Evolutionary conservation across 2,113 vertebrate genomes (phyloP).

Genomic region (Charadrius vociferus): DNA sequence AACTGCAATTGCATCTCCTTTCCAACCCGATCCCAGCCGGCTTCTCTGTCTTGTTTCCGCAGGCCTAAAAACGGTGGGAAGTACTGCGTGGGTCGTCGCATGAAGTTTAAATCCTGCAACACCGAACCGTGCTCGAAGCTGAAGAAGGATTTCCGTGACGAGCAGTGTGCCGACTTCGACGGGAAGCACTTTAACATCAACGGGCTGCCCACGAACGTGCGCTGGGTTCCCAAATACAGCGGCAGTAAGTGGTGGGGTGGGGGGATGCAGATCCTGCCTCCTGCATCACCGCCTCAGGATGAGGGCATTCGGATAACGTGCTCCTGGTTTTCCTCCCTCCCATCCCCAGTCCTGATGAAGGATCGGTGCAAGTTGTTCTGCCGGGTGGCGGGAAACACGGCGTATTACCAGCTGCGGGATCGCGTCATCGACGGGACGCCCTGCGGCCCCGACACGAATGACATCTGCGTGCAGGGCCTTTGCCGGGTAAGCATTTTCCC

Average conservation of each 20-base stretch:
- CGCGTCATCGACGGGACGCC: conserved; percentile 94
- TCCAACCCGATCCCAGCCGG: neutral
- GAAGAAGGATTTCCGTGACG: conserved; percentile 94
- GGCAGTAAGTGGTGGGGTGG: conserved; percentile 86
- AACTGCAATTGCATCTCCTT: neutral
- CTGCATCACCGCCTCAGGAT: rapidly evolving
- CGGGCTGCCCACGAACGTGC: conserved; percentile 91
- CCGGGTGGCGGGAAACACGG: conserved; percentile 91
- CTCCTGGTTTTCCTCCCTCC: conserved; percentile 9
- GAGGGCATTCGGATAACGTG: neutral
- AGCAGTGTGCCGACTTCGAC: conserved; percentile 91
- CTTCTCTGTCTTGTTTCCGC: neutral
- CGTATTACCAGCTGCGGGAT: conserved; percentile 98
- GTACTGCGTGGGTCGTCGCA: conserved; percentile 94
- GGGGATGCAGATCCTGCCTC: neutral
- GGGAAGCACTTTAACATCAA: conserved; percentile 99
- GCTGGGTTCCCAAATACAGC: conserved; percentile 98
- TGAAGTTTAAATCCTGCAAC: conserved; percentile 99
- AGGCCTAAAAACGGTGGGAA: conserved; percentile 93
- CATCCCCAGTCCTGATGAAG: conserved; percentile 90
- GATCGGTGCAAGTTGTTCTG: conserved; percentile 98
- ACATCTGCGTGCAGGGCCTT: conserved; percentile 98
- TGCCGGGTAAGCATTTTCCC: conserved; percentile 83
- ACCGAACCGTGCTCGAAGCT: conserved; percentile 91
- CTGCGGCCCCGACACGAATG: conserved; percentile 93